phyloP scores from a whole-genome alignment of 64 coral and sea anemone species.

The Pocillopora verrucosa region DNA sequence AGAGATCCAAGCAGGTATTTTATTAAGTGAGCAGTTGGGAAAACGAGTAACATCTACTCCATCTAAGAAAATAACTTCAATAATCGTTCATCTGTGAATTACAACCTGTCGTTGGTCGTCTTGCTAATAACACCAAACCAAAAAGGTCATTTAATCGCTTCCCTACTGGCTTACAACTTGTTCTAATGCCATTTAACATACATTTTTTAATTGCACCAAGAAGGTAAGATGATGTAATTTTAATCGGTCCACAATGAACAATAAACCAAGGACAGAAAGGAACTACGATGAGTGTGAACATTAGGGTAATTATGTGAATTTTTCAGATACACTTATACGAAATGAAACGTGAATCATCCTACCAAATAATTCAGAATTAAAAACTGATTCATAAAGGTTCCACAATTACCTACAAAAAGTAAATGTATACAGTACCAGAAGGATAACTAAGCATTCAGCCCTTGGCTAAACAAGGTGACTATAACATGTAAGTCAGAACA shows the following conservation, averaged over 20 bases:
- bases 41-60: background rate
- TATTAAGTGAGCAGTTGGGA: background rate
- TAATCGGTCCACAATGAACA: background rate
- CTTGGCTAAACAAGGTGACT: too few species aligned
- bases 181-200: background rate
- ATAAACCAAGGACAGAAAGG: background rate
- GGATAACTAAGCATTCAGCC: too few species aligned
- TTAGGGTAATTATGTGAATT: background rate
- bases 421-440: too few species aligned
- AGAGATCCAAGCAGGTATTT: background rate
- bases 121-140: background rate
- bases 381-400: too few species aligned
- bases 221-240: slow-evolving; percentile 30
- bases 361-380: too few species aligned
- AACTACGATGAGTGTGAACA: background rate
- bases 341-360: too few species aligned
- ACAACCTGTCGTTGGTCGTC: slow-evolving; percentile 6
- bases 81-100: slow-evolving; percentile 36
- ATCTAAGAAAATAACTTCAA: background rate
- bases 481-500: too few species aligned
- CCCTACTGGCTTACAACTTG: slow-evolving; percentile 13
- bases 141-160: slow-evolving; percentile 10
- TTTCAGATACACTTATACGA: background rate
- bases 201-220: background rate
- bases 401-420: too few species aligned